Conservation (phyloP, 2,797 vertebrate species). For the Chelonia mydas region DNA sequence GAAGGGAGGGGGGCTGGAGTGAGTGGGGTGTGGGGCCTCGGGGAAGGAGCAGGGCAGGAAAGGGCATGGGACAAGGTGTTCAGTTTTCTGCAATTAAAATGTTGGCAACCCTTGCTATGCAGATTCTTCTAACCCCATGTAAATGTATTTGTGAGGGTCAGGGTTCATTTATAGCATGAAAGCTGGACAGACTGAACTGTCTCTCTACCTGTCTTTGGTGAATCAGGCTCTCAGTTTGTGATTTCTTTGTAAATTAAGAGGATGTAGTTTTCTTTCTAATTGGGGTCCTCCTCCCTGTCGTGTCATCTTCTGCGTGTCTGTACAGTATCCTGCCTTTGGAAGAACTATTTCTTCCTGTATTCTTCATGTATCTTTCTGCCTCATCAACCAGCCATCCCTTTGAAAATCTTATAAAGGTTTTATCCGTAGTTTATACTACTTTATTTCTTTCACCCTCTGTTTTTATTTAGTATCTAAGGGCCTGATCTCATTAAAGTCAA, state of each 20-base stretch:
- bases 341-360: neutral
- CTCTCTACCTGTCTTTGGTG: neutral
- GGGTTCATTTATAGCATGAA: neutral
- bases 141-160: neutral
- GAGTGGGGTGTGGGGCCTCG: too few relatives aligned
- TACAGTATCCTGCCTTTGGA: neutral
- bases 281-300: neutral
- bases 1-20: too few relatives aligned
- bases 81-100: too few relatives aligned
- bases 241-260: neutral
- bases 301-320: neutral
- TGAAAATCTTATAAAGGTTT: constrained; percentile 8
- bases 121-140: neutral
- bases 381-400: neutral
- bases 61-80: too few relatives aligned
- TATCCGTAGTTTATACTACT: constrained; percentile 19
- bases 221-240: neutral
- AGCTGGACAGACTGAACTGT: neutral
- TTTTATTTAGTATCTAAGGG: constrained; percentile 9
- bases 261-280: neutral
- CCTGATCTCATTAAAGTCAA: constrained; percentile 50
- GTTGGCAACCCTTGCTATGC: too few relatives aligned
- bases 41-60: too few relatives aligned
- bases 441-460: neutral
- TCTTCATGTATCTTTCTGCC: neutral